Evolutionary conservation across 2,113 vertebrate genomes (phyloP), one percentile per base, ranked within the genome.

Genomic region (Naja naja): DNA sequence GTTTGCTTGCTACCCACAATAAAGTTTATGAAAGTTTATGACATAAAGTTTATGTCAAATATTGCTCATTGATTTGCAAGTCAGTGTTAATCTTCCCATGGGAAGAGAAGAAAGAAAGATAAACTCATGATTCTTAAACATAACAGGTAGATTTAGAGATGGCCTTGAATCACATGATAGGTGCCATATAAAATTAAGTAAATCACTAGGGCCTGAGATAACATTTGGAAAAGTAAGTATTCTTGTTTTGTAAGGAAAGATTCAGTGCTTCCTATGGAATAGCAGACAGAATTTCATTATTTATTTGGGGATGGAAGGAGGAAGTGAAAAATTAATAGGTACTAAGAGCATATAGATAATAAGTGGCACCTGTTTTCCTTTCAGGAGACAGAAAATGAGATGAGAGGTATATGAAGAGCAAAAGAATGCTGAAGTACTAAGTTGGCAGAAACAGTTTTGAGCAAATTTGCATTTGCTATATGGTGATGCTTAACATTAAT

Each of bases 1-100:
- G 45, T 27, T 89, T 88, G 94, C 94, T 53, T 93, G 69, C 30
- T 96, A 93, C 93, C n/a, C 90, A 49, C 87, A 95, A 47, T 10
- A 88, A 93, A 90, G 49, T 92, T 8, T 11, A 87, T 95, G 91
- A 45, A 52, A 55, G 94, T 60, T 60, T 49, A 49, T 49, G 47
- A 49, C 47, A 49, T 49, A 49, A 49, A 49, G 47, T 49, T 49
- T 49, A 49, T 49, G 87, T 92, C 69, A 90, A 90, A 90, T 94
- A 91, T 87, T 89, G 91, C 49, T 94, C 92, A 91, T 86, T 93
- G 94, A 95, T 0, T 90, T 4, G 95, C 23, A 23, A 96, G 60
- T 92, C 90, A 94, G 49, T 90, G 55, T 91, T 45, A 49, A 47
- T 88, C 60, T 93, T 81, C 6, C 90, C 91, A 91, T 16, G 16